Percentiles rank a stretch among this genome's conserved stretches.
These are phyloP conservation scores for Eilema sororculum DNA, from an alignment of 2,888 invertebrate species.

Conservation along the genomic window DNA sequence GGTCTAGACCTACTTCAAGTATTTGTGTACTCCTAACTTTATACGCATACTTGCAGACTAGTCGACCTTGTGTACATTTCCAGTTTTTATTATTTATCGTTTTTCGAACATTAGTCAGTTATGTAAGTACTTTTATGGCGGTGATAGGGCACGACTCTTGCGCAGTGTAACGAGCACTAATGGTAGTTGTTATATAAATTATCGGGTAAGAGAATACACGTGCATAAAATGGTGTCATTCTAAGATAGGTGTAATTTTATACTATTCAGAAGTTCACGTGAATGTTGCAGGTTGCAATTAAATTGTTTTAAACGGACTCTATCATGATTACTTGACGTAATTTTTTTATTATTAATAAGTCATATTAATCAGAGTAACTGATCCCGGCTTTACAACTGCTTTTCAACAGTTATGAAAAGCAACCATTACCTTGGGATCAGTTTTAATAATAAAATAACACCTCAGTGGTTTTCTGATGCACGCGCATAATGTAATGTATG, in stretches of 20 bases:
- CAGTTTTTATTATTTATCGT: background rate
- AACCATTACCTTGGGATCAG: no score
- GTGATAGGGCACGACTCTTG: conserved; percentile 21
- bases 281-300: no score
- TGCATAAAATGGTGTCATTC: background rate
- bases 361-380: no score
- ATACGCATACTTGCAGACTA: background rate
- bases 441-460: no score
- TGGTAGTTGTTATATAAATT: conserved; percentile 19
- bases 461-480: no score
- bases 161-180: conserved; percentile 11
- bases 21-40: background rate
- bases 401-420: no score
- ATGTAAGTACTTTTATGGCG: conserved; percentile 12
- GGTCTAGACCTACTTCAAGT: background rate
- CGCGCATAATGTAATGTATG: no score
- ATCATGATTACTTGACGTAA: no score
- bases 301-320: no score
- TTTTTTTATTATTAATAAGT: no score
- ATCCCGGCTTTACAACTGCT: no score
- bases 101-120: conserved; percentile 5
- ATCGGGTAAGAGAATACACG: background rate
- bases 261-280: no score
- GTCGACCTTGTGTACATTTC: conserved; percentile 10
- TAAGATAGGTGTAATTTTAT: background rate